phyloP scores from a whole-genome alignment of 2,113 vertebrate genomes.

The Cyphomyrus discorhynchus region DNA sequence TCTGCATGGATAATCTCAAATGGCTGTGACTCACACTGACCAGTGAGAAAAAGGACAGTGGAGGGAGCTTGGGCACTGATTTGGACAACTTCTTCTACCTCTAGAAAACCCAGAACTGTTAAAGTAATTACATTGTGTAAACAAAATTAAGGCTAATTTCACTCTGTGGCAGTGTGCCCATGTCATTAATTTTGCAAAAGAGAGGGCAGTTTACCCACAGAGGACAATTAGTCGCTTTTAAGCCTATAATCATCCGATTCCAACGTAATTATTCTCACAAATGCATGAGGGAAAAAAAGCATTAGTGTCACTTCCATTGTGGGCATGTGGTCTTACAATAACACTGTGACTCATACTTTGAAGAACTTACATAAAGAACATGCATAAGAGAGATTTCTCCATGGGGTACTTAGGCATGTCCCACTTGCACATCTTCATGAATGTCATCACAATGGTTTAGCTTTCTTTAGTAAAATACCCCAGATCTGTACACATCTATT shows the following conservation, averaged over 20 bases:
- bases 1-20: not conserved
- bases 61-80: not conserved
- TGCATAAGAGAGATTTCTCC: not conserved
- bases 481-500: not conserved
- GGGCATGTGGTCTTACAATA: not conserved
- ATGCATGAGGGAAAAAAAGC: not conserved
- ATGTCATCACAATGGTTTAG: not conserved
- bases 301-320: not conserved
- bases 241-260: not conserved
- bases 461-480: not conserved
- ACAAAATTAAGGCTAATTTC: slow-evolving; percentile 16
- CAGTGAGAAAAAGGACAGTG: not conserved
- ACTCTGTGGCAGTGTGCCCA: not conserved
- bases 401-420: not conserved
- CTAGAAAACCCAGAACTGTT: slow-evolving; percentile 6
- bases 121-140: slow-evolving; percentile 18
- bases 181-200: slow-evolving; percentile 12
- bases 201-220: slow-evolving; percentile 16
- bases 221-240: slow-evolving; percentile 12
- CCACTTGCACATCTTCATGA: not conserved
- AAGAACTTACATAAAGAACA: not conserved
- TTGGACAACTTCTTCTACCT: slow-evolving; percentile 6
- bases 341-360: not conserved
- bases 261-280: slow-evolving; percentile 13
- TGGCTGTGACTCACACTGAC: not conserved